Evolutionary conservation across 2,888 invertebrate species (phyloP).

Genomic region (Phyto melanocephala): DNA sequence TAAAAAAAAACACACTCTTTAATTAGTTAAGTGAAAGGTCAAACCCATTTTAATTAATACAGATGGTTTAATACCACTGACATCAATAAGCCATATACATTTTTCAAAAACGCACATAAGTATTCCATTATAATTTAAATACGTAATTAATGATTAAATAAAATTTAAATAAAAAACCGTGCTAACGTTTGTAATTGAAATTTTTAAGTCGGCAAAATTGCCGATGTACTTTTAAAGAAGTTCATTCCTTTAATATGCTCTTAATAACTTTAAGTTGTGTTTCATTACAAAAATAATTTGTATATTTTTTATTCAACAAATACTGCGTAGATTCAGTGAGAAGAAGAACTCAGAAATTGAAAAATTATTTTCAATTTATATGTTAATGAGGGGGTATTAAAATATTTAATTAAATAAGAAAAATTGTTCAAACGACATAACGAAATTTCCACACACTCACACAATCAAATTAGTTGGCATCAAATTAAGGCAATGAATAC

Average conservation of each 20-base stretch:
- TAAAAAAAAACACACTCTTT: too few relatives aligned
- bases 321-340: not conserved
- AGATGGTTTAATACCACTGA: too few relatives aligned
- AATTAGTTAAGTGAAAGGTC: too few relatives aligned
- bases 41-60: too few relatives aligned
- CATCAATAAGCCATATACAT: too few relatives aligned
- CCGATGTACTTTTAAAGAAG: not conserved
- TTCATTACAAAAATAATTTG: constrained; percentile 6
- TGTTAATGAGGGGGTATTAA: constrained; percentile 72
- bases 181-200: too few relatives aligned
- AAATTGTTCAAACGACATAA: constrained; percentile 1
- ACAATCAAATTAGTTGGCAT: constrained; percentile 20
- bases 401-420: constrained; percentile 73
- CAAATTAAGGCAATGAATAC: not conserved
- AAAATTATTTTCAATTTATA: constrained; percentile 62
- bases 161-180: too few relatives aligned
- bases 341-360: constrained; percentile 25
- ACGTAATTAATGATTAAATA: too few relatives aligned
- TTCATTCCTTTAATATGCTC: not conserved
- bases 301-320: not conserved
- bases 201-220: too few relatives aligned
- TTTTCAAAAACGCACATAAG: too few relatives aligned
- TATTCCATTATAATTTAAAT: too few relatives aligned
- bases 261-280: constrained; percentile 7
- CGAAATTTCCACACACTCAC: not conserved